Evolutionary conservation across 2,888 invertebrate genomes (phyloP).

Genomic region (Hyposoter didymator): DNA sequence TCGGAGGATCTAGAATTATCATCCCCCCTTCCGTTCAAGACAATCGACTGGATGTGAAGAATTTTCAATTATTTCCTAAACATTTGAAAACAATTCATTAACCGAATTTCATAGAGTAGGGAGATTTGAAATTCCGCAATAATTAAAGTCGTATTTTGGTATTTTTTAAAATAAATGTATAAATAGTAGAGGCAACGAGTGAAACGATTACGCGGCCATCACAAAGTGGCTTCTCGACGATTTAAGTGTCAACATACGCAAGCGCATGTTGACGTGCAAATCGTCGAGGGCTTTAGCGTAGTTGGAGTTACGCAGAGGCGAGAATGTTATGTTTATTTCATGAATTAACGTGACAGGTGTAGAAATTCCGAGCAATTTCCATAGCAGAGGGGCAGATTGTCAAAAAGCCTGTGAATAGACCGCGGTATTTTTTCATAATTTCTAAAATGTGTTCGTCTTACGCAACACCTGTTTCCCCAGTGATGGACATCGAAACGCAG

Average conservation of each 20-base stretch:
- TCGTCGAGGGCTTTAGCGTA: background rate
- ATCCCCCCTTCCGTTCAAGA: background rate
- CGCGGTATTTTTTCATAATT: background rate
- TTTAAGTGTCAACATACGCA: conserved; percentile 1
- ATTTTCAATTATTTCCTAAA: too few relatives aligned
- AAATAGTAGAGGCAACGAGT: background rate
- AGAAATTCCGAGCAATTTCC: conserved; percentile 7
- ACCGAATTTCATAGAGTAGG: too few relatives aligned
- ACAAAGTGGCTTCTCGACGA: conserved; percentile 1
- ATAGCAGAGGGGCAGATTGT: background rate
- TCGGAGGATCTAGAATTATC: background rate
- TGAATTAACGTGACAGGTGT: conserved; percentile 21
- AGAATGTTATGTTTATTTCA: conserved; percentile 8
- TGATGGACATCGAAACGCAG: background rate
- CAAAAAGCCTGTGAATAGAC: background rate
- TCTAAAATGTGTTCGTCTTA: background rate
- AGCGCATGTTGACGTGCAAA: conserved; percentile 7
- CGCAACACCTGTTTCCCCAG: background rate
- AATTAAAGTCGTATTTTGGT: background rate
- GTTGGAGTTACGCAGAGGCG: conserved; percentile 13
- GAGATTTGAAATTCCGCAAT: background rate
- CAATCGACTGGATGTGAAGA: background rate
- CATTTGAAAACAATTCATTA: too few relatives aligned
- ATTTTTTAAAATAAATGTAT: background rate
- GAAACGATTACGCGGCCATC: background rate